A percentile compares a stretch with the other conserved stretches of the same genome.
Conservation (phyloP, 2,113 vertebrate genomes). For the Xiphophorus couchianus region DNA sequence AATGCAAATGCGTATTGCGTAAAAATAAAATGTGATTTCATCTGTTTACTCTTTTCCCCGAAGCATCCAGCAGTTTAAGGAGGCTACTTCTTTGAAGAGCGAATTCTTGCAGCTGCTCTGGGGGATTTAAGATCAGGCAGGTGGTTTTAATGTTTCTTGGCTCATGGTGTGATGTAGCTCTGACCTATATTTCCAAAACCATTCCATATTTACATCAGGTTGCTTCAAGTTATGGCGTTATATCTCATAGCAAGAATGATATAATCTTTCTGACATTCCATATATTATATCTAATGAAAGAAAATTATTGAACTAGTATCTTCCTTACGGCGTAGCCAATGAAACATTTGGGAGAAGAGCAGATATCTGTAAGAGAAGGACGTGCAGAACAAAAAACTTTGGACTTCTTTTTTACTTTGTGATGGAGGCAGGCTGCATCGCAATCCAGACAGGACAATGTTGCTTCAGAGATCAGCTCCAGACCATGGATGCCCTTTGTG, state of each 20-base stretch:
- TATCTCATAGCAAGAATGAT: background rate
- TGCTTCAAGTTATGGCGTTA: background rate
- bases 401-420: too few species aligned
- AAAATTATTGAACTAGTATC: background rate
- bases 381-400: too few species aligned
- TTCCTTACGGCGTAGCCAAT: too few species aligned
- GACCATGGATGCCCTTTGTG: too few species aligned
- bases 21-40: too few species aligned
- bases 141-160: conserved; percentile 9
- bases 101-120: background rate
- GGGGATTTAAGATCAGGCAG: background rate
- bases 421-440: too few species aligned
- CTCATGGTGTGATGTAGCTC: background rate
- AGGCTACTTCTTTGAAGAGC: background rate
- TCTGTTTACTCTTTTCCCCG: too few species aligned
- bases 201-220: background rate
- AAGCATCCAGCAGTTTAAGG: too few species aligned
- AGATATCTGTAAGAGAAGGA: background rate
- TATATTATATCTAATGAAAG: background rate
- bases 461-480: too few species aligned
- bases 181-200: background rate
- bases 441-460: too few species aligned
- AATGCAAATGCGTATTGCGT: too few species aligned
- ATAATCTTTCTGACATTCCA: background rate
- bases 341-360: too few species aligned